These are phyloP conservation scores for Lagorchestes hirsutus DNA, from an alignment of 2,797 vertebrate species.

Conservation along the genomic window DNA sequence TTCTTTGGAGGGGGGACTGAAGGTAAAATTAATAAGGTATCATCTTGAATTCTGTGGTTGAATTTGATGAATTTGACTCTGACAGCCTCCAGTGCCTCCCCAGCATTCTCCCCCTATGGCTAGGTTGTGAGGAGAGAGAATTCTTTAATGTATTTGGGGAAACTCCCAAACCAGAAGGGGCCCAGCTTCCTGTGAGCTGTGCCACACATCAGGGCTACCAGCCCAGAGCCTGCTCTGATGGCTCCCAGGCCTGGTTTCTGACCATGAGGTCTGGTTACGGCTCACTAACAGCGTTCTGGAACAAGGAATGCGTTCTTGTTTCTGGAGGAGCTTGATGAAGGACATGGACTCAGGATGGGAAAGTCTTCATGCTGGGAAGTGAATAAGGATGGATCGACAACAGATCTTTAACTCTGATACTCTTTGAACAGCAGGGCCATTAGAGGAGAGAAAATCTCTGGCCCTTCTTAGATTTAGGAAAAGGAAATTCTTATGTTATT, in stretches of 20 bases:
- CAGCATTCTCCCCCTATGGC: not conserved
- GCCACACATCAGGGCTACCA: not conserved
- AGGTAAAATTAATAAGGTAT: slow-evolving; percentile 25
- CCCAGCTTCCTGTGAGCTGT: slow-evolving; percentile 1
- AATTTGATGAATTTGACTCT: not conserved
- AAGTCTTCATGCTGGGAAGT: not conserved
- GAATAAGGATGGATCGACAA: not conserved
- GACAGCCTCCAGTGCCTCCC: slow-evolving; percentile 14
- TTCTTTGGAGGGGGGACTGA: not conserved
- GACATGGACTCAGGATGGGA: not conserved
- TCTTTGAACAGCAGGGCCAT: not conserved
- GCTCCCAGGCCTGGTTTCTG: slow-evolving; percentile 38
- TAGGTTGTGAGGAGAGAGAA: slow-evolving; percentile 22
- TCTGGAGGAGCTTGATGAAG: not conserved
- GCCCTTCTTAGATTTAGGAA: not conserved
- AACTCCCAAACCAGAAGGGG: not conserved
- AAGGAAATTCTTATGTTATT: not conserved
- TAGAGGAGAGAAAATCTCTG: not conserved
- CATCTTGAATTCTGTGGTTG: slow-evolving; percentile 19
- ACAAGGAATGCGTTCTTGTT: slow-evolving; percentile 23
- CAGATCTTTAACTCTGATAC: not conserved
- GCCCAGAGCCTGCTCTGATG: slow-evolving; percentile 3
- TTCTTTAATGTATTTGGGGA: not conserved
- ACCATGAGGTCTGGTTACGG: slow-evolving; percentile 30
- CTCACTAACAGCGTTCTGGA: slow-evolving; percentile 40